Evolutionary conservation across 2,888 invertebrate species (phyloP).

Genomic region (Buathra laborator): DNA sequence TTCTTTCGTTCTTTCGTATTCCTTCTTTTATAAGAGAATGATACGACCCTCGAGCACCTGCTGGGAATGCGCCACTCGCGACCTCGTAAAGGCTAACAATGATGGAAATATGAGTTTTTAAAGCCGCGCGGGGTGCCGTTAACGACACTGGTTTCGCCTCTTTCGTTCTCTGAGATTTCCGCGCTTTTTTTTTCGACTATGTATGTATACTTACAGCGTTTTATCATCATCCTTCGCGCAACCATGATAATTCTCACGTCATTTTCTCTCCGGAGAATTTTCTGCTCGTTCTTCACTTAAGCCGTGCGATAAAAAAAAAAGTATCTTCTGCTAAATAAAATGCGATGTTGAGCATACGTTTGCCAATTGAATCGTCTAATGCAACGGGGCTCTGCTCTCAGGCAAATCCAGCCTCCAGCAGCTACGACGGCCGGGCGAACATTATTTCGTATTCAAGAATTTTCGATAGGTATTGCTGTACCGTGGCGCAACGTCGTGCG

Average conservation of each 20-base stretch:
- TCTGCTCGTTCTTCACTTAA: constrained; percentile 28
- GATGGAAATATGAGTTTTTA: constrained; percentile 83
- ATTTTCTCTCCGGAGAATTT: constrained; percentile 48
- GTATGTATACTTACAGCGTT: constrained; percentile 62
- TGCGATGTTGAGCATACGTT: constrained; percentile 32
- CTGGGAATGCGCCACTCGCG: constrained; percentile 65
- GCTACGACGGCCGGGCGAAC: not conserved
- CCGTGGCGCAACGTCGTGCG: constrained; percentile 26
- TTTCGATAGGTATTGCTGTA: constrained; percentile 24
- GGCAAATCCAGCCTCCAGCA: not conserved
- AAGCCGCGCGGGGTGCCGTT: constrained; percentile 81
- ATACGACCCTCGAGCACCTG: constrained; percentile 69
- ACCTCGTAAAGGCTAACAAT: constrained; percentile 82
- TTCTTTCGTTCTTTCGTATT: constrained; percentile 23
- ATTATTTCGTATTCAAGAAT: constrained; percentile 52
- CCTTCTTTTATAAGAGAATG: constrained; percentile 69
- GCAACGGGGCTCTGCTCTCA: not conserved
- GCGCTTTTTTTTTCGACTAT: constrained; percentile 69
- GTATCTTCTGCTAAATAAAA: constrained; percentile 25
- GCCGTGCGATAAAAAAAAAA: constrained; percentile 5
- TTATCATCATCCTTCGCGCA: constrained; percentile 28
- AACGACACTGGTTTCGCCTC: constrained; percentile 70
- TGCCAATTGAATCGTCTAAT: constrained; percentile 9
- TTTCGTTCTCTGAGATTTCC: constrained; percentile 66
- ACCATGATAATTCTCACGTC: constrained; percentile 49